phyloP scores from a whole-genome alignment of 2,113 vertebrate species.

The Sylvilagus bachmani region DNA sequence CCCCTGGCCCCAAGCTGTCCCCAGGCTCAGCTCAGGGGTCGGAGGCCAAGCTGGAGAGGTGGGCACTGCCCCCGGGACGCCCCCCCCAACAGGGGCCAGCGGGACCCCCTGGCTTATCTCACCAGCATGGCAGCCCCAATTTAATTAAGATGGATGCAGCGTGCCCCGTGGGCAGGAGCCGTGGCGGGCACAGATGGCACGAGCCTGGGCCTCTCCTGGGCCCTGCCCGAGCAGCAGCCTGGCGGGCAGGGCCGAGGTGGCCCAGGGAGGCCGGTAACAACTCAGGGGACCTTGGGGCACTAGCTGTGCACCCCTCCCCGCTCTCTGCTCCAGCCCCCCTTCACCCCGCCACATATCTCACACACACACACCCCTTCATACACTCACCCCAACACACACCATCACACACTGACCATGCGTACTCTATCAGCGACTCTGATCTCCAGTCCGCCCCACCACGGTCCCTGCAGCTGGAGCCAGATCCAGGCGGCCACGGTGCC shows the following conservation, averaged over 20 bases:
- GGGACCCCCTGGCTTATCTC: neutral
- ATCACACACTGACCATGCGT: neutral
- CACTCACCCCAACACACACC: neutral
- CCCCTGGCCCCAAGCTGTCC: neutral
- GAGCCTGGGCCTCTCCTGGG: neutral
- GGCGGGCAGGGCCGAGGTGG: neutral
- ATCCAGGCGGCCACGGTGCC: neutral
- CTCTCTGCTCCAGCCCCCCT: neutral
- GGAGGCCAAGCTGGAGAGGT: neutral
- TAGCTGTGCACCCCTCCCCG: neutral
- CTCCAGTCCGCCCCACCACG: neutral
- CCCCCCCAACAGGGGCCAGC: neutral
- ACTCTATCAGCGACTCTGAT: no score
- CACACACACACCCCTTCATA: neutral
- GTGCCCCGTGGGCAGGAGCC: slow-evolving; percentile 16
- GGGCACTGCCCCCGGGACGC: neutral
- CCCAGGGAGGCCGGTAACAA: no score
- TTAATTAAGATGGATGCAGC: slow-evolving; percentile 66
- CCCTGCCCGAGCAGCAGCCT: neutral
- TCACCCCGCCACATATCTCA: neutral
- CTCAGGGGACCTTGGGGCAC: no score
- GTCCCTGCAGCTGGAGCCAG: slow-evolving; percentile 25
- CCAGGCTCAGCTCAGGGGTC: neutral
- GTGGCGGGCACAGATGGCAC: slow-evolving; percentile 47
- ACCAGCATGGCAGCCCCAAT: neutral